phyloP scores from a whole-genome alignment of 2,113 vertebrate genomes.

The Copsychus sechellarum region DNA sequence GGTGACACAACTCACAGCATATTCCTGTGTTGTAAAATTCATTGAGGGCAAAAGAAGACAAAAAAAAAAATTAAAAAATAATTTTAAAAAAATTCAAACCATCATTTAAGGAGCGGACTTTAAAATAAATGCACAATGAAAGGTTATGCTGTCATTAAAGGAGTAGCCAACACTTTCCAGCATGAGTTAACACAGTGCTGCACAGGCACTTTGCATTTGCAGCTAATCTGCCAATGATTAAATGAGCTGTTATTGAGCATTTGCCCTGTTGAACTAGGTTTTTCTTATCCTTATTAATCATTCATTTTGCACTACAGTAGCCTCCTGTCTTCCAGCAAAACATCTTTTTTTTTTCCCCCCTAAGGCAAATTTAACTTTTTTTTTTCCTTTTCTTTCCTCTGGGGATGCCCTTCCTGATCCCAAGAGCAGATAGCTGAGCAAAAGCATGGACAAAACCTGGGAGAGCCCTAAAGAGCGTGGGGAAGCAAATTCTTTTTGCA shows the following conservation, averaged over 20 bases:
- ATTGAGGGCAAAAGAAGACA: background rate
- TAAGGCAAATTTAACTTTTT: background rate
- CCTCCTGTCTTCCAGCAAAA: constrained; percentile 48
- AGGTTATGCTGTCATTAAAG: constrained; percentile 23
- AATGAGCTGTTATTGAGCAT: constrained; percentile 69
- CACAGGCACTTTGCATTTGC: constrained; percentile 44
- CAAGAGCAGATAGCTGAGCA: background rate
- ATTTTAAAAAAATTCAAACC: background rate
- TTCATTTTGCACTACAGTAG: constrained; percentile 52
- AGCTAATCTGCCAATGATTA: constrained; percentile 69
- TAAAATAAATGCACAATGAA: background rate
- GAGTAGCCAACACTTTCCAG: constrained; percentile 7
- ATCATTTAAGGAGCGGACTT: background rate
- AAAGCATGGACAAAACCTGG: background rate
- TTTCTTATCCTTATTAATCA: constrained; percentile 71
- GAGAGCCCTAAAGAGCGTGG: background rate
- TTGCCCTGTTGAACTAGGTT: constrained; percentile 70
- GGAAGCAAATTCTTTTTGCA: constrained; percentile 25
- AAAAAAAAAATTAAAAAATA: background rate
- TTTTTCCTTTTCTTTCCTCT: background rate
- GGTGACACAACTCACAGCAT: background rate
- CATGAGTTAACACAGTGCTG: background rate
- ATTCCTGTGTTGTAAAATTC: background rate
- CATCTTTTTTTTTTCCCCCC: background rate
- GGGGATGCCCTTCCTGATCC: background rate